Evolutionary conservation across 2,113 vertebrate species (phyloP), one percentile per base, ranked within the genome.

Genomic region (Anoura caudifer): DNA sequence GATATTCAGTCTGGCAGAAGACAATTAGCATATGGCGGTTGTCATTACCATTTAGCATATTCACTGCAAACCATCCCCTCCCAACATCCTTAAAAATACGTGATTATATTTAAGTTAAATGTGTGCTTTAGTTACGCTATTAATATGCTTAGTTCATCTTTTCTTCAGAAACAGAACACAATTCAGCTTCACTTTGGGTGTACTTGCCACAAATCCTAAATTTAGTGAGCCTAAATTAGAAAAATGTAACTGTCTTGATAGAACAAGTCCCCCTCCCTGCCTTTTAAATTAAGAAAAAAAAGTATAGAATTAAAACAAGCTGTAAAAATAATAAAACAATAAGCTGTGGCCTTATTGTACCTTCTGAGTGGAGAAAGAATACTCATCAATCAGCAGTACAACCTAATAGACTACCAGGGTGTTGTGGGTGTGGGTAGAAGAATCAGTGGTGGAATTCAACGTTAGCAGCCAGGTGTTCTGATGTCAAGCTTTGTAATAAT

Each of bases 211-310:
- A 96, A 56, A 87, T 80, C 15, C 14, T 81, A 28, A 88, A 77
- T 72, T 90, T 36, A 94, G 47, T 31, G n/a, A n/a, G 22, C 28
- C 76, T 54, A 72, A 75, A 79, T 89, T 82, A 65, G 67, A 95
- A 92, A 96, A 84, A 36, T 59, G 54, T 86, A 91, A 56, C 63
- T 76, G 1, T 41, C n/a, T 90, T 90, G 36, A 77, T 65, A 70
- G 19, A 84, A 43, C 31, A 90, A 33, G 8, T 67, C 36, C 41
- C 7, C 6, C 17, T 14, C 15, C 50, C 1, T 11, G 4, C 31
- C 38, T 7, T 72, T 85, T 70, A 87, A 92, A 80, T 79, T 88
- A 63, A 73, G 79, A 90, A 76, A 54, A 11, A 50, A 9, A 45
- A 63, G 2, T 22, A 59, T 41, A 85, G n/a, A 7, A 56, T 92